Evolutionary conservation across 2,113 vertebrate genomes (phyloP).

Genomic region (Lepus americanus): DNA sequence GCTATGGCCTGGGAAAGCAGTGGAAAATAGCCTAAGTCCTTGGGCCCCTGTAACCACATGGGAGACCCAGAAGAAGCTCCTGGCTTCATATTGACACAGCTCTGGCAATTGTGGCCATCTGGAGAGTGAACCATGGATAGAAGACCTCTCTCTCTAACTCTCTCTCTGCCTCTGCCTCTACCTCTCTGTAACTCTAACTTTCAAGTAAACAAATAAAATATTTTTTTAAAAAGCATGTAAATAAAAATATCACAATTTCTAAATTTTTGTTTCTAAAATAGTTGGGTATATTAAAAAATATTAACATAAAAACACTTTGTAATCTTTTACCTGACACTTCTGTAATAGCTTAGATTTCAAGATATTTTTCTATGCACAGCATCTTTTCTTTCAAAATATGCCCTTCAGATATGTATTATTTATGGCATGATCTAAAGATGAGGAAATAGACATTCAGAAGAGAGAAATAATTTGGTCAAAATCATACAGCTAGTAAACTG

Average conservation of each 20-base stretch:
- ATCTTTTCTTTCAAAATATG: not conserved
- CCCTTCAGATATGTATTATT: not conserved
- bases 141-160: too few relatives aligned
- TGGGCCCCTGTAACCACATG: too few relatives aligned
- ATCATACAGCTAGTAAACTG: not conserved
- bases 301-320: not conserved
- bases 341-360: conserved; percentile 39
- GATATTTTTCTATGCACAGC: not conserved
- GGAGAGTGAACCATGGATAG: too few relatives aligned
- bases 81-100: too few relatives aligned
- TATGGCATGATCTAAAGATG: conserved; percentile 17
- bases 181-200: too few relatives aligned
- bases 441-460: not conserved
- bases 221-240: too few relatives aligned
- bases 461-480: not conserved
- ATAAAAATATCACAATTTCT: not conserved
- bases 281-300: not conserved
- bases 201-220: too few relatives aligned
- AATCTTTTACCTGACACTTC: not conserved
- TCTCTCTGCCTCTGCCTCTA: too few relatives aligned
- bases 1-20: too few relatives aligned
- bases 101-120: too few relatives aligned
- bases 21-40: too few relatives aligned
- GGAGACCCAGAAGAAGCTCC: too few relatives aligned
- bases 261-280: conserved; percentile 40